Evolutionary conservation across 2,888 invertebrate species (phyloP), one percentile per base, ranked within the genome.

Genomic region (Lithosia quadra): DNA sequence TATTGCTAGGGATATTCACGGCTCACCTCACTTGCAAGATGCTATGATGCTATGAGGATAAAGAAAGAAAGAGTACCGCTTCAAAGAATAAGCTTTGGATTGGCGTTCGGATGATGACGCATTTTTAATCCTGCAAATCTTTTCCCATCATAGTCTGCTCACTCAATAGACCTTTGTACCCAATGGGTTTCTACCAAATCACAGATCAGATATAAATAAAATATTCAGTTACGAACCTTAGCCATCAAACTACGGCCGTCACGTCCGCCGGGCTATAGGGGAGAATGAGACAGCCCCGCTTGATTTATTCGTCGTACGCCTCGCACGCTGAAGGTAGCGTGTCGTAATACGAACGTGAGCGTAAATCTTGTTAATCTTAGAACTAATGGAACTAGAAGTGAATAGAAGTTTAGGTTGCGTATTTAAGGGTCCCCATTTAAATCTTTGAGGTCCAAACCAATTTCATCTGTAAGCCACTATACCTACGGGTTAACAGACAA

Each of bases 261-360:
- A 89, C 88, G 88, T 88, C 78, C 82, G 79, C 68, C 74, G 75
- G 75, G 79, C 80, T 84, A 82, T 82, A 82, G 83, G 87, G 84
- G 85, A 78, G 85, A 78, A 83, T 84, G 82, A 86, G 87, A 85
- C 84, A 80, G 67, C 82, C 83, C 83, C 79, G 79, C 80, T 85
- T 91, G 91, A 92, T 91, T 91, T 91, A 91, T 91, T 82, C 84
- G 84, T 77, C 68, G 85, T 84, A 86, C 89, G 84, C 80, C 73
- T 76, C 81, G 82, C 80, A 83, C 86, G 77, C 78, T 79, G 85
- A 85, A 87, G 87, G 88, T 88, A 85, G 79, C 84, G 82, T 82
- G 82, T 81, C 83, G 88, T 87, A 86, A 88, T 88, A 85, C 84
- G 86, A 88, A 88, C 86, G 87, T 82, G 85, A 83, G 83, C 84